Conservation (phyloP, 2,888 invertebrate species). For the Panopea generosa region DNA sequence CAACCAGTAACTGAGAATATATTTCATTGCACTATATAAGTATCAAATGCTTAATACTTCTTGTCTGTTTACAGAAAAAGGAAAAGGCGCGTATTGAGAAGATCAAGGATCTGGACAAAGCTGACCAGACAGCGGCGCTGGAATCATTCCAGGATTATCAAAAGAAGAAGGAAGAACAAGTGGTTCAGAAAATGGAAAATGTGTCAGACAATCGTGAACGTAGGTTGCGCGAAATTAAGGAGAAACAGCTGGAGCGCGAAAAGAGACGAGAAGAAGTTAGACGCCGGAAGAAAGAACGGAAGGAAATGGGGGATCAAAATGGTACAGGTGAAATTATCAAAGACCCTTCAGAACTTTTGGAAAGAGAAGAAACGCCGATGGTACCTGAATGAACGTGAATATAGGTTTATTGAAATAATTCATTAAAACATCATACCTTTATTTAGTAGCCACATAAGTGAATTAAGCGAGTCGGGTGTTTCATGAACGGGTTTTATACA, state of each 20-base stretch:
- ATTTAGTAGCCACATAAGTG: too few relatives aligned
- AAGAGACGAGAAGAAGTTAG: constrained; percentile 78
- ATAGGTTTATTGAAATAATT: too few relatives aligned
- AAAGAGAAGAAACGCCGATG: constrained; percentile 50
- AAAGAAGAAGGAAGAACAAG: constrained; percentile 73
- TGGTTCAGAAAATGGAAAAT: constrained; percentile 75
- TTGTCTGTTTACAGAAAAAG: constrained; percentile 65
- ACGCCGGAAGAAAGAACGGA: constrained; percentile 74
- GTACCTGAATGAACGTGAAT: constrained; percentile 50
- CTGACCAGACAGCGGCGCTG: constrained; percentile 75
- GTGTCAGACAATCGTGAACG: constrained; percentile 77
- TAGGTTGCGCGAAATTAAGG: constrained; percentile 73
- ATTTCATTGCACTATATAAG: too few relatives aligned
- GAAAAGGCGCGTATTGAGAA: constrained; percentile 79
- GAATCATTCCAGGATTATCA: constrained; percentile 76
- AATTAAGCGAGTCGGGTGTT: too few relatives aligned
- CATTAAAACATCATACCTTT: too few relatives aligned
- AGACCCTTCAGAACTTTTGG: constrained; percentile 49
- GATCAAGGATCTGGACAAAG: constrained; percentile 77
- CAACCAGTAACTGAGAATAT: too few relatives aligned
- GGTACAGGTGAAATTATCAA: constrained; percentile 40
- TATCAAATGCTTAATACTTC: too few relatives aligned
- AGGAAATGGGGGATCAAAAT: constrained; percentile 62
- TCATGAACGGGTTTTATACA: too few relatives aligned
- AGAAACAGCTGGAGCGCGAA: constrained; percentile 75